Conservation (phyloP, 2,113 vertebrate genomes). For the Prochilodus magdalenae region DNA sequence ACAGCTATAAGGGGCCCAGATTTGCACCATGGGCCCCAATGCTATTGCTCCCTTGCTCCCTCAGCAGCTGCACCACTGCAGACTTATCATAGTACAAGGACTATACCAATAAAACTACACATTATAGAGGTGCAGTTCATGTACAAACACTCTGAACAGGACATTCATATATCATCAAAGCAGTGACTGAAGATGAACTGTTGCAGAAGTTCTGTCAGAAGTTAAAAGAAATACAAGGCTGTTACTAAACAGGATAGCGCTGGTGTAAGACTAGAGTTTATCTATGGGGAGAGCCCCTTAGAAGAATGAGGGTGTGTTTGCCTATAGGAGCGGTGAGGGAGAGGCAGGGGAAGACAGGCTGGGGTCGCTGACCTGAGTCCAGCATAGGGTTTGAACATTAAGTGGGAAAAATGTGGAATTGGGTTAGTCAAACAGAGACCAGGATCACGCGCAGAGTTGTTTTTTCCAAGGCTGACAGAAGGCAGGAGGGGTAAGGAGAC, state of each 20-base stretch:
- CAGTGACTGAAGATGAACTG: neutral
- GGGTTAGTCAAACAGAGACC: conserved; percentile 38
- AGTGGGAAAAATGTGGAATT: conserved; percentile 31
- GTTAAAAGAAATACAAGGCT: neutral
- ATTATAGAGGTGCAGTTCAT: no score
- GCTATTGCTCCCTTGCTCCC: no score
- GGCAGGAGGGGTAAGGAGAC: neutral
- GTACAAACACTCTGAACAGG: no score
- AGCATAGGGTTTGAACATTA: conserved; percentile 39
- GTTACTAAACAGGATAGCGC: neutral
- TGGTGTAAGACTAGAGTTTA: neutral
- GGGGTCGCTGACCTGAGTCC: conserved; percentile 3
- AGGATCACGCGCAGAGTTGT: conserved; percentile 18
- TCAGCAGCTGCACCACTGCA: no score
- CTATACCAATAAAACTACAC: no score
- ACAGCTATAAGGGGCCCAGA: no score
- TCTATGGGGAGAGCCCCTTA: neutral
- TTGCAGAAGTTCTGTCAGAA: neutral
- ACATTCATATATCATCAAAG: neutral
- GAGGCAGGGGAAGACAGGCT: neutral
- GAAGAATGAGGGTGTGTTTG: conserved; percentile 38
- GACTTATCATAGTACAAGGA: no score
- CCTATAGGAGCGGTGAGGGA: neutral
- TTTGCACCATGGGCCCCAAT: no score
- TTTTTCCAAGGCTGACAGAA: conserved; percentile 32